Base-by-base conservation (phyloP, 1,140 invertebrate species). In the Drosophila triauraria region DNA sequence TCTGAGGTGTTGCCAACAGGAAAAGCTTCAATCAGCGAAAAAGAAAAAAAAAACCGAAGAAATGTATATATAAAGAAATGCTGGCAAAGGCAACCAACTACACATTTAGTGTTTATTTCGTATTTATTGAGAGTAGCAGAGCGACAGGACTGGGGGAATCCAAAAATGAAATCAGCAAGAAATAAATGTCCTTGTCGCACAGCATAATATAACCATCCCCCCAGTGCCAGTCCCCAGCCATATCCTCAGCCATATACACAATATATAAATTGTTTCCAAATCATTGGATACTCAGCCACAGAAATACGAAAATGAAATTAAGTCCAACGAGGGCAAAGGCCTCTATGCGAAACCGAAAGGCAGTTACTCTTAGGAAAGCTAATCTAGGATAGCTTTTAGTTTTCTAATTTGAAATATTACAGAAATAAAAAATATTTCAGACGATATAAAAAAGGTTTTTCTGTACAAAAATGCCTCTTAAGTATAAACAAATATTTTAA, bases 31-130 rank as follows among this genome's bases (percentile, higher is more conserved):
- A 87, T 87, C 84, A 87, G 83, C 83, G 78, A 65, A 88, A 85
- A 85, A 77, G 69, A 44, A 76, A 32, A 20, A 38, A 44, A 3
- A 3, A 59, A 59, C 43, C 5, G 27, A 30, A 30, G 56, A 74
- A 20, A 47, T 27, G 20, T 68, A 40, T 42, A 35, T 27, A n/a
- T 35, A 44, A 23, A 35, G 10, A 42, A 17, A 42, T 27, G 7
- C 8, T 25, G 35, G 10, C 9, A 20, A 76, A 61, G 63, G 60
- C 62, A 82, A 76, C 64, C 75, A 86, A 87, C 82, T 87, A 87
- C 72, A 87, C 80, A 87, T 87, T 87, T 87, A 87, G 83, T 87
- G 83, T 87, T 87, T 87, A 87, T 87, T 87, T 87, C 83, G 84
- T 78, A 87, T 88, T 88, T 87, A 87, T 87, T 87, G 82, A 62